Conservation (phyloP, 2,888 invertebrate species). For the Phaedon cochleariae region DNA sequence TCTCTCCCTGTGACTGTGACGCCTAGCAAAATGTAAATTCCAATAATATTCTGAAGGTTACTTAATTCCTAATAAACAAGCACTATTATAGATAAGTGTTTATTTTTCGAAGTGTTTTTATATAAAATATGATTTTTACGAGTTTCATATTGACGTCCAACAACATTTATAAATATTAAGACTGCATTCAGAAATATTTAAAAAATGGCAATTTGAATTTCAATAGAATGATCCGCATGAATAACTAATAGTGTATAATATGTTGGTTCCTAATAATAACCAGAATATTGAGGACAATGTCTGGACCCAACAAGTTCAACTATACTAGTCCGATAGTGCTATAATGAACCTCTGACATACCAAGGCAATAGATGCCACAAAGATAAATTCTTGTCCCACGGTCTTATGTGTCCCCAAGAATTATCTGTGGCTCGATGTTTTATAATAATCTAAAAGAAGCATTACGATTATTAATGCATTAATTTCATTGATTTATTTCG, state of each 20-base stretch:
- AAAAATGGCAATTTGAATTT: too few species aligned
- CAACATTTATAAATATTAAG: too few species aligned
- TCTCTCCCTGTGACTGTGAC: too few species aligned
- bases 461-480: not conserved
- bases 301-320: not conserved
- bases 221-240: too few species aligned
- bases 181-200: too few species aligned
- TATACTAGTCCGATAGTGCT: not conserved
- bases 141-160: too few species aligned
- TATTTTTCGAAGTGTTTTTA: too few species aligned
- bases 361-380: not conserved
- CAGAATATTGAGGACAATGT: not conserved
- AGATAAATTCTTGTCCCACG: not conserved
- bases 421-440: not conserved
- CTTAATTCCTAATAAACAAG: too few species aligned
- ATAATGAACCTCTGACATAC: not conserved
- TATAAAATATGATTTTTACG: too few species aligned
- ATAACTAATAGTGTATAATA: not conserved
- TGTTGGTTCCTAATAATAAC: not conserved
- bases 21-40: too few species aligned
- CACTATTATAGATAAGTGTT: too few species aligned
- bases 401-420: not conserved
- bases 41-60: too few species aligned
- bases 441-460: not conserved
- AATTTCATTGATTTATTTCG: not conserved